Evolutionary conservation across 2,797 vertebrate genomes (phyloP).

Genomic region (Myotis findleyi): DNA sequence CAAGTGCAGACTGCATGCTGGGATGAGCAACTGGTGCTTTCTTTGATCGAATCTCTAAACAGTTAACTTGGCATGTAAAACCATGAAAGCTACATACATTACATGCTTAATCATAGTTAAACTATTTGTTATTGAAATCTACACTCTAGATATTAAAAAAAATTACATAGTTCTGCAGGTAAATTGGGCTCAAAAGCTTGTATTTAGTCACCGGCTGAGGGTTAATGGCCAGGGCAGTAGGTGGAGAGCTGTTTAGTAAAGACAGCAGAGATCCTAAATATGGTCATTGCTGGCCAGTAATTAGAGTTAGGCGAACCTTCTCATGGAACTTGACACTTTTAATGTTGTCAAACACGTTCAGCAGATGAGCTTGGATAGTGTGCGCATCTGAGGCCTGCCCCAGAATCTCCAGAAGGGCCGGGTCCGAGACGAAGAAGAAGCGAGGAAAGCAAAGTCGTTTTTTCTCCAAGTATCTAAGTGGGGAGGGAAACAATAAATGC

Average conservation of each 20-base stretch:
- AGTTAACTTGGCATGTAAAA: neutral
- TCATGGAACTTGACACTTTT: constrained; percentile 95
- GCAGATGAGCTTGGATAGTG: constrained; percentile 96
- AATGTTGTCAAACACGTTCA: constrained; percentile 98
- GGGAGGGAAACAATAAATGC: neutral
- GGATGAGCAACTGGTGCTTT: neutral
- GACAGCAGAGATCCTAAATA: neutral
- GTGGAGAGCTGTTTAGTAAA: neutral
- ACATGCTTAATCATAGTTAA: neutral
- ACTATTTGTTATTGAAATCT: neutral
- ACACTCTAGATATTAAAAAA: neutral
- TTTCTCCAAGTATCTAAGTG: constrained; percentile 95
- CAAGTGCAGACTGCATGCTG: neutral
- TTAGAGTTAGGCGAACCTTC: constrained; percentile 87
- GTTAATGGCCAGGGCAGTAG: neutral
- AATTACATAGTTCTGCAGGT: neutral
- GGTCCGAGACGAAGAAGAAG: constrained; percentile 98
- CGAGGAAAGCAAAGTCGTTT: constrained; percentile 96
- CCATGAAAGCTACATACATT: neutral
- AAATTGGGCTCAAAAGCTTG: neutral
- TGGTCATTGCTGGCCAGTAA: rapidly evolving
- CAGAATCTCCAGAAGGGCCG: constrained; percentile 96
- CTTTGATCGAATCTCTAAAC: constrained; percentile 2
- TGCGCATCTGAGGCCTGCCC: constrained; percentile 97
- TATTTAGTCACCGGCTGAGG: neutral